Conservation (phyloP, 2,888 invertebrate species). For the Spodoptera littoralis region DNA sequence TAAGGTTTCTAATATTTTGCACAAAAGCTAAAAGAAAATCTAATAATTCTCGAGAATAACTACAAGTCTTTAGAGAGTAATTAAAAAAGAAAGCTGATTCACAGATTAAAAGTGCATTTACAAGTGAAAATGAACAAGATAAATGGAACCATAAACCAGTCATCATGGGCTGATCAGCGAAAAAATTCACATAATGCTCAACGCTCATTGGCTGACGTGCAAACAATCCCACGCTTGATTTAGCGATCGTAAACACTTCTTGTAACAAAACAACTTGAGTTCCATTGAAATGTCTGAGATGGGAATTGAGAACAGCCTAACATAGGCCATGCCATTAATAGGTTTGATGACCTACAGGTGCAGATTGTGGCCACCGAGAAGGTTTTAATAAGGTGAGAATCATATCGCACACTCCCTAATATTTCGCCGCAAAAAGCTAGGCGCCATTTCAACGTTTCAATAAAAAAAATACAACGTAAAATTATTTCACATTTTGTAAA, state of each 20-base stretch:
- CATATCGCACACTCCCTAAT: too few relatives aligned
- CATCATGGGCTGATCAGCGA: conserved; percentile 6
- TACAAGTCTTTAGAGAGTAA: neutral
- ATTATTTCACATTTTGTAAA: too few relatives aligned
- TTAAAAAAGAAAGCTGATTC: conserved; percentile 13
- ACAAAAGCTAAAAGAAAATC: neutral
- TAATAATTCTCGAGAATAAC: too few relatives aligned
- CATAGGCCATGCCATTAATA: neutral
- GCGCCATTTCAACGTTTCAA: too few relatives aligned
- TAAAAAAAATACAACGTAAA: too few relatives aligned
- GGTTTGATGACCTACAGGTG: conserved; percentile 26
- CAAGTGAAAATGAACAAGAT: conserved; percentile 10
- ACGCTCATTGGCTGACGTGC: conserved; percentile 7
- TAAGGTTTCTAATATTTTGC: too few relatives aligned
- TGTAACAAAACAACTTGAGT: conserved; percentile 22
- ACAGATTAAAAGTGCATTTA: conserved; percentile 8
- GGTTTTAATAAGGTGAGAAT: too few relatives aligned
- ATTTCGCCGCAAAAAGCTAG: too few relatives aligned
- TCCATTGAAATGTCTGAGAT: conserved; percentile 30
- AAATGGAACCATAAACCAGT: conserved; percentile 22
- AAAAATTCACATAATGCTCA: conserved; percentile 48
- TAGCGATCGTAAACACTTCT: conserved; percentile 38
- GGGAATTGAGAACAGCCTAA: conserved; percentile 27
- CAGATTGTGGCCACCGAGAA: neutral
- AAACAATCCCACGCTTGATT: conserved; percentile 49